phyloP scores from a whole-genome alignment of 2,888 invertebrate genomes.

The Heliconius charithonia region DNA sequence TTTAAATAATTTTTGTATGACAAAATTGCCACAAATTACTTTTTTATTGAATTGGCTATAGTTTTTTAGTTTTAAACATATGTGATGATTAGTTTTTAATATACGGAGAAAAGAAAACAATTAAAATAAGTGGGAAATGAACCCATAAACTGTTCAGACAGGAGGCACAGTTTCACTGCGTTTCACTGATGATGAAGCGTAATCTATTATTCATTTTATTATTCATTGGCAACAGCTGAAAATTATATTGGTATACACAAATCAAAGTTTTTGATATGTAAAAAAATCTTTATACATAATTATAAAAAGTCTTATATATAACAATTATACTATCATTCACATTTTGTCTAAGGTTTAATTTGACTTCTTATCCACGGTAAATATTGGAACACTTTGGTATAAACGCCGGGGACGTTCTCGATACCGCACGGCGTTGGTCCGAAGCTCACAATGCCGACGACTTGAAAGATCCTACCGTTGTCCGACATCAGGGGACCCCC shows the following conservation, averaged over 20 bases:
- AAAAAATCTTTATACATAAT: slow-evolving; percentile 8
- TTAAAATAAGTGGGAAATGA: too few species aligned
- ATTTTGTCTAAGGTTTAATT: slow-evolving; percentile 54
- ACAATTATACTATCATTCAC: slow-evolving; percentile 13
- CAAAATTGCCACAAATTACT: too few species aligned
- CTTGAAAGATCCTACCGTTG: slow-evolving; percentile 56
- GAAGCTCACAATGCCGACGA: slow-evolving; percentile 85
- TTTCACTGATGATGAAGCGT: neutral
- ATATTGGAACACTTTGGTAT: slow-evolving; percentile 84
- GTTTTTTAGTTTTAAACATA: too few species aligned
- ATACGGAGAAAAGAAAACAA: too few species aligned
- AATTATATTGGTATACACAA: neutral
- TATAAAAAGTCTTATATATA: slow-evolving; percentile 27
- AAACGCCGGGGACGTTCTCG: slow-evolving; percentile 85
- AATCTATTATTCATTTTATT: too few species aligned
- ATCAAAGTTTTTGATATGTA: neutral
- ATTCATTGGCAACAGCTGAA: neutral
- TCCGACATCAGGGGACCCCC: slow-evolving; percentile 85
- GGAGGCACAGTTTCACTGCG: neutral
- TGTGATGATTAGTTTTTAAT: too few species aligned
- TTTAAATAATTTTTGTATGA: too few species aligned
- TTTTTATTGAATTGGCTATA: too few species aligned
- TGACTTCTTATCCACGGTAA: slow-evolving; percentile 82
- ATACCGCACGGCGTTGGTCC: slow-evolving; percentile 85
- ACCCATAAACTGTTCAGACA: too few species aligned